Evolutionary conservation across 2,797 vertebrate genomes (phyloP), one percentile per base, ranked within the genome.

Genomic region (Aeoliscus strigatus): DNA sequence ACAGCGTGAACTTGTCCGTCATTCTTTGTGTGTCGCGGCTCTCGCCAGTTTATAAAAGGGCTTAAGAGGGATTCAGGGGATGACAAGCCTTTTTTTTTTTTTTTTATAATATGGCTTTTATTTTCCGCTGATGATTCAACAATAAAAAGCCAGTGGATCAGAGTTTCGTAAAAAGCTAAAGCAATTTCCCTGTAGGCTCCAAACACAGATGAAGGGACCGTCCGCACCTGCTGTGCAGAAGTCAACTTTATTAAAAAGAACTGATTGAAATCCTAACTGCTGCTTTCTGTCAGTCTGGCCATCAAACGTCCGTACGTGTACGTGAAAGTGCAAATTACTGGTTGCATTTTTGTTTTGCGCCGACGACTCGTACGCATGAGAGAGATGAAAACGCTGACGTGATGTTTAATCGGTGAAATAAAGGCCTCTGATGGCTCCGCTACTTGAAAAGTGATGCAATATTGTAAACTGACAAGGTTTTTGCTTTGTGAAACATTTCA

Each of bases 11-110:
- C 58, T n/a, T 34, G 51, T 58, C 34, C 24, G 36, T 47, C 26
- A 35, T 27, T 51, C 41, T 54, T 71, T 29, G n/a, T 51, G 41
- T 32, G 50, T 35, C 53, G 40, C 36, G 17, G 60, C 61, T 51
- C 51, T 23, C 36, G 32, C 11, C 28, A 14, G 43, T 61, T 62
- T 34, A 42, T 41, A 34, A 58, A 70, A 67, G 32, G 39, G 62
- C 52, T 75, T 73, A 66, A 54, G 52, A 55, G 64, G 42, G 59
- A 69, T 70, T 66, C 33, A 43, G 51, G 39, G 51, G 40, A 52
- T 50, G 54, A 27, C 27, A 0, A 0, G 25, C 49, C 44, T 5
- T 45, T 54, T 42, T 39, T 33, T 39, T 43, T 16, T 41, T 32
- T 18, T 27, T 27, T 38, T 24, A 44, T 14, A 15, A 30, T 16